phyloP scores from a whole-genome alignment of 1,140 invertebrate genomes.

The Drosophila pallidifrons region DNA sequence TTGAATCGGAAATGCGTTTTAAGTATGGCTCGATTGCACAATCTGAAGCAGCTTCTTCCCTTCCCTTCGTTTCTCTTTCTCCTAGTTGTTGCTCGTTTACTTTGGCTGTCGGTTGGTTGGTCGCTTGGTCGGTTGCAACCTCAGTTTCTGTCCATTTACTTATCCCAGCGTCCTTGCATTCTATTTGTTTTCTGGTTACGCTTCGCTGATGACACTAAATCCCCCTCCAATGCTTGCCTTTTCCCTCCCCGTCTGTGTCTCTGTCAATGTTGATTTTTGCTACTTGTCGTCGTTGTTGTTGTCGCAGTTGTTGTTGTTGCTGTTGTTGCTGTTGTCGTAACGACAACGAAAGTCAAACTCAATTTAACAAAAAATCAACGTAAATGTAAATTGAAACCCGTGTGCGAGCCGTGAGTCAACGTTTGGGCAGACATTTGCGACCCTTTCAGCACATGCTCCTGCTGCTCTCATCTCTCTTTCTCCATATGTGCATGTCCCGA shows the following conservation, averaged over 20 bases:
- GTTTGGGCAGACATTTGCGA: conserved; percentile 11
- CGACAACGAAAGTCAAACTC: conserved; percentile 75
- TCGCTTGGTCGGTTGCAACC: not conserved
- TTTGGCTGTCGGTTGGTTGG: not conserved
- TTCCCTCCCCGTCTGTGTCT: conserved; percentile 42
- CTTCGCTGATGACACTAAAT: conserved; percentile 16
- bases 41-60: not conserved
- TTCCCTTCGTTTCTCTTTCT: not conserved
- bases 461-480: not conserved
- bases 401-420: conserved; percentile 54
- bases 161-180: not conserved
- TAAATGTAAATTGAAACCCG: conserved; percentile 79
- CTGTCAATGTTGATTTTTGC: conserved; percentile 77
- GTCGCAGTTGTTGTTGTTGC: not conserved
- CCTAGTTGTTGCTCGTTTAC: not conserved
- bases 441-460: not conserved
- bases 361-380: conserved; percentile 81
- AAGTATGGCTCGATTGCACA: conserved; percentile 15
- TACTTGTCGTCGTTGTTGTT: conserved; percentile 33
- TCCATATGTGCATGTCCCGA: conserved; percentile 42
- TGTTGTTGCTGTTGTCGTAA: conserved; percentile 27
- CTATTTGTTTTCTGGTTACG: conserved; percentile 31
- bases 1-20: conserved; percentile 22
- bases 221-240: not conserved
- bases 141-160: conserved; percentile 21